Percentiles rank a stretch among this genome's conserved stretches.
phyloP scores from a whole-genome alignment of 2,888 invertebrate genomes.

The Aquatica leii region DNA sequence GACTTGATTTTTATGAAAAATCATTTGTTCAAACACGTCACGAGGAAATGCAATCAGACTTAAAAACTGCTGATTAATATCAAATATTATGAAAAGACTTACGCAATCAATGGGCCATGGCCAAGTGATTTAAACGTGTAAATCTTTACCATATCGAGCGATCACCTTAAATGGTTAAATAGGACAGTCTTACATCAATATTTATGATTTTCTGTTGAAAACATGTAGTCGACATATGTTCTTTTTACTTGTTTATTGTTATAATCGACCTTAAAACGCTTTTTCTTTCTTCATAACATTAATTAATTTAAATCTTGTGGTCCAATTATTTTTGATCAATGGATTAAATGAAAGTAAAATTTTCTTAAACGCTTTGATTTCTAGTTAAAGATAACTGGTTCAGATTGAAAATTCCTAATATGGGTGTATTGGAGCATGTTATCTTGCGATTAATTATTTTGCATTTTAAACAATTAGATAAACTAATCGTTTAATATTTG shows the following conservation, averaged over 20 bases:
- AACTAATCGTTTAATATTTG: conserved; percentile 11
- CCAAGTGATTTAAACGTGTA: conserved; percentile 20
- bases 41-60: too few relatives aligned
- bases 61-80: too few relatives aligned
- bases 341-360: not conserved
- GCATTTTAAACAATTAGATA: conserved; percentile 12
- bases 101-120: conserved; percentile 26
- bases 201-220: conserved; percentile 25
- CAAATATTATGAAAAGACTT: too few relatives aligned
- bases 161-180: conserved; percentile 30
- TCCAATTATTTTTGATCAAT: not conserved
- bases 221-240: conserved; percentile 21
- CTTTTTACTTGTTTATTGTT: conserved; percentile 3
- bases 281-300: not conserved
- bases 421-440: conserved; percentile 22
- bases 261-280: not conserved
- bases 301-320: not conserved
- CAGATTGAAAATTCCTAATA: conserved; percentile 21
- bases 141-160: conserved; percentile 29
- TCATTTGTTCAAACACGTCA: too few relatives aligned
- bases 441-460: conserved; percentile 16
- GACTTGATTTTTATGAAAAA: too few relatives aligned
- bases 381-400: conserved; percentile 14
- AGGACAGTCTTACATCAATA: conserved; percentile 33
- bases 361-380: not conserved